Conservation (phyloP, 2,888 invertebrate species). For the Lathronympha strigana region DNA sequence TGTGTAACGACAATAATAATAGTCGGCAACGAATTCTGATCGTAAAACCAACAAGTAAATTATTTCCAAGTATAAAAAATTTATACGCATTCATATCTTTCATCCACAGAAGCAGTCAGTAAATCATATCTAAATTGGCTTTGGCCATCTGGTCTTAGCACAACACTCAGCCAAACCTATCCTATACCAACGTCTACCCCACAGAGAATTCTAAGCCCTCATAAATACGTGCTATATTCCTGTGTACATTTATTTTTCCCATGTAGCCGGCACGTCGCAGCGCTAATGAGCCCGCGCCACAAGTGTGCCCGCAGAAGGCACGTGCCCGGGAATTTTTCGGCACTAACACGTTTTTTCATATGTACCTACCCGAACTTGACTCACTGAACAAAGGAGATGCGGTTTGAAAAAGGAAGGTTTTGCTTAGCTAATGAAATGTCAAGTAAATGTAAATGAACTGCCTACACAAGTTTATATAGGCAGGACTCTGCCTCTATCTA, state of each 20-base stretch:
- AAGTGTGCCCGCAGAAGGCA: constrained; percentile 47
- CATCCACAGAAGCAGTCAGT: background rate
- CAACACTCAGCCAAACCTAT: constrained; percentile 2
- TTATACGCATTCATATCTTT: too few relatives aligned
- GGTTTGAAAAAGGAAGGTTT: constrained; percentile 14
- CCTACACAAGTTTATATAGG: too few relatives aligned
- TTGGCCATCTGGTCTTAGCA: background rate
- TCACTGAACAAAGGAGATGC: constrained; percentile 30
- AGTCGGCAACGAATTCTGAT: too few relatives aligned
- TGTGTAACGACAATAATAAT: too few relatives aligned
- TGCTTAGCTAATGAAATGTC: constrained; percentile 20
- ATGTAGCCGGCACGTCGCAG: constrained; percentile 4
- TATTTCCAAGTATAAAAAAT: too few relatives aligned
- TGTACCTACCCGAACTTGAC: constrained; percentile 28
- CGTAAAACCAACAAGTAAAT: too few relatives aligned
- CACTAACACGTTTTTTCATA: constrained; percentile 45
- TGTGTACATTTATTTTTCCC: background rate
- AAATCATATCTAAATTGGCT: background rate
- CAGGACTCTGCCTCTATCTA: background rate
- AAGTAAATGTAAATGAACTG: constrained; percentile 36
- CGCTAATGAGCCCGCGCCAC: constrained; percentile 54
- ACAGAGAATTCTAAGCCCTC: background rate
- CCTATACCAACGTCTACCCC: constrained; percentile 1
- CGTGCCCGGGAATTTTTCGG: constrained; percentile 56
- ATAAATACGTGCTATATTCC: background rate